phyloP scores from a whole-genome alignment of 2,797 vertebrate species.

The Semaprochilodus insignis region DNA sequence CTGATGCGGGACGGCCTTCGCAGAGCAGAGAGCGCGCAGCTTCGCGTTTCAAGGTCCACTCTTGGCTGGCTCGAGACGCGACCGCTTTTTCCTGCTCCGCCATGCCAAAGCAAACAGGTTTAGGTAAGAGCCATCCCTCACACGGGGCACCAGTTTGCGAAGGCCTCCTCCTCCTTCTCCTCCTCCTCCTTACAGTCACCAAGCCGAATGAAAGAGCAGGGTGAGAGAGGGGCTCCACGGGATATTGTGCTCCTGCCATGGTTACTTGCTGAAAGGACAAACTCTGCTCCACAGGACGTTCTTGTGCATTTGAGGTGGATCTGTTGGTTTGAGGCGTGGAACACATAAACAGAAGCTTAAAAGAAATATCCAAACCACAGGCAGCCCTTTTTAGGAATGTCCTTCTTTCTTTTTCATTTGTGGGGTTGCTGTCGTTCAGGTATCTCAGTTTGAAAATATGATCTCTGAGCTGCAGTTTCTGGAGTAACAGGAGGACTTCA shows the following conservation, averaged over 20 bases:
- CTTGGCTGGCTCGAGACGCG: slow-evolving; percentile 59
- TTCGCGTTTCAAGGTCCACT: slow-evolving; percentile 62
- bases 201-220: slow-evolving; percentile 35
- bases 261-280: slow-evolving; percentile 64
- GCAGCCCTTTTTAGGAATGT: slow-evolving; percentile 1
- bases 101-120: slow-evolving; percentile 75
- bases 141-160: slow-evolving; percentile 56
- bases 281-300: slow-evolving; percentile 60
- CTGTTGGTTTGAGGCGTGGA: slow-evolving; percentile 60
- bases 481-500: background rate
- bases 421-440: background rate
- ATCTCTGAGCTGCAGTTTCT: background rate
- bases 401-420: background rate
- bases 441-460: background rate
- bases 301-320: slow-evolving; percentile 62
- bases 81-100: slow-evolving; percentile 53
- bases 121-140: slow-evolving; percentile 68
- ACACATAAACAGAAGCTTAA: slow-evolving; percentile 24
- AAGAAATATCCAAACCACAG: slow-evolving; percentile 2
- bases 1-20: slow-evolving; percentile 58
- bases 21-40: slow-evolving; percentile 61
- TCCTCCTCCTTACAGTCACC: slow-evolving; percentile 37
- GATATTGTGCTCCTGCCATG: slow-evolving; percentile 58
- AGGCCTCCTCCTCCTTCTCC: slow-evolving; percentile 43
- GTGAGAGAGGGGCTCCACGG: slow-evolving; percentile 69